A percentile compares a stretch with the other conserved stretches of the same genome.
Evolutionary conservation across 92 coral and sea anemone species (phyloP).

Genomic region (Siderastrea siderea): DNA sequence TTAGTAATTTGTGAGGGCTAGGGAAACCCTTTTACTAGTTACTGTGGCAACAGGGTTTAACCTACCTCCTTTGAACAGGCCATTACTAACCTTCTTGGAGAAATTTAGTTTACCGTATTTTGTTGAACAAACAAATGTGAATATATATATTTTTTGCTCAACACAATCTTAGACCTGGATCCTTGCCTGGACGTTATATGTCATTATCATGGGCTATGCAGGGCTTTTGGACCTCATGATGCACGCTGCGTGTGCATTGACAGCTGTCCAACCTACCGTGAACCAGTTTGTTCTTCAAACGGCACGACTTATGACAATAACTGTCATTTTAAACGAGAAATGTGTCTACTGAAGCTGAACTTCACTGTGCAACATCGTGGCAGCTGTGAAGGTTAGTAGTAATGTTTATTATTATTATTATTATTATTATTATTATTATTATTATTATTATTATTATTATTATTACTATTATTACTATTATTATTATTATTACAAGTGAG

Average conservation of each 20-base stretch:
- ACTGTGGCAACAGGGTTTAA: too few relatives aligned
- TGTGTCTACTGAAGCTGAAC: conserved; percentile 42
- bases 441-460: not conserved
- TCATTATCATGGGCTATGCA: conserved; percentile 59
- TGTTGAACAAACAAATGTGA: not conserved
- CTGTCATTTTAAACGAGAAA: conserved; percentile 62
- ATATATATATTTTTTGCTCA: not conserved
- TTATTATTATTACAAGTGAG: too few relatives aligned
- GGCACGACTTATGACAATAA: conserved; percentile 60
- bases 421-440: too few relatives aligned
- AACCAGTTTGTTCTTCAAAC: conserved; percentile 74
- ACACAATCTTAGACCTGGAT: conserved; percentile 46
- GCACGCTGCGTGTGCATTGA: conserved; percentile 66
- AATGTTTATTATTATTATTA: too few relatives aligned
- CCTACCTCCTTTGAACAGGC: too few relatives aligned
- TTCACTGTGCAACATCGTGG: conserved; percentile 74
- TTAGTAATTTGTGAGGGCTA: too few relatives aligned
- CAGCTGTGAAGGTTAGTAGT: conserved; percentile 72
- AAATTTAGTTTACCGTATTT: not conserved
- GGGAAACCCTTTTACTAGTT: too few relatives aligned
- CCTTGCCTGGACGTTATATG: conserved; percentile 65
- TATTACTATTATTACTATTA: not conserved
- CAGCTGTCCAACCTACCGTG: conserved; percentile 66
- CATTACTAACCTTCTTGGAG: not conserved
- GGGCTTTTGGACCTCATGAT: conserved; percentile 69